Evolutionary conservation across 2,797 vertebrate species (phyloP).

Genomic region (Pempheris klunzingeri): DNA sequence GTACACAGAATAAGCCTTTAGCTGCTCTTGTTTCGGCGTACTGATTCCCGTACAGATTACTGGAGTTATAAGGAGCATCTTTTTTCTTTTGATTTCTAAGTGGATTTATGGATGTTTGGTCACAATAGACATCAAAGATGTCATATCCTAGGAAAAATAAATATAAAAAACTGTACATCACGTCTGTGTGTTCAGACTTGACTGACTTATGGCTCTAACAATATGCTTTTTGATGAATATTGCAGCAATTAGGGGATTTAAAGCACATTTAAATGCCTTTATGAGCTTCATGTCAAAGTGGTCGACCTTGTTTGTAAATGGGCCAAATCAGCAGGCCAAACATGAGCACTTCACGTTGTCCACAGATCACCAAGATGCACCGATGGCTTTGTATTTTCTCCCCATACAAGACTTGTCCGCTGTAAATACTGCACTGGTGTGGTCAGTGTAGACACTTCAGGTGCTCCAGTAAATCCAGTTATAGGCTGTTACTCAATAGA

Average conservation of each 20-base stretch:
- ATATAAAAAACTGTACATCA: background rate
- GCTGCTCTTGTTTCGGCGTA: background rate
- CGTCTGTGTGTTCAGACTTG: background rate
- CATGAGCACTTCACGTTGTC: background rate
- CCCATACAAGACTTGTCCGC: background rate
- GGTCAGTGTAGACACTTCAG: background rate
- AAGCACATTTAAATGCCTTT: background rate
- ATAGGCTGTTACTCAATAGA: background rate
- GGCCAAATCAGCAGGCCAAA: background rate
- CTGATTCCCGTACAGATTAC: background rate
- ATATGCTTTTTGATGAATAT: background rate
- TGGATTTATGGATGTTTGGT: background rate
- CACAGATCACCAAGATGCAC: background rate
- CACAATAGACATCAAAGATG: background rate
- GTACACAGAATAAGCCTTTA: fast-evolving
- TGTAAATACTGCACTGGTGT: background rate
- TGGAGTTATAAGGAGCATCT: fast-evolving
- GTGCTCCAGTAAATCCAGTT: background rate
- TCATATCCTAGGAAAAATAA: background rate
- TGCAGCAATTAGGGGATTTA: background rate
- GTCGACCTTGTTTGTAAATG: background rate
- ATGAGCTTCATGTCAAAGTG: background rate
- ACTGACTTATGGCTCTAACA: background rate
- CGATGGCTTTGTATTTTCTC: background rate
- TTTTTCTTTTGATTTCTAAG: background rate